A percentile compares a stretch with the other conserved stretches of the same genome.
These are phyloP conservation scores for Acleris laterana DNA, from an alignment of 2,888 invertebrate genomes.

Conservation along the genomic window DNA sequence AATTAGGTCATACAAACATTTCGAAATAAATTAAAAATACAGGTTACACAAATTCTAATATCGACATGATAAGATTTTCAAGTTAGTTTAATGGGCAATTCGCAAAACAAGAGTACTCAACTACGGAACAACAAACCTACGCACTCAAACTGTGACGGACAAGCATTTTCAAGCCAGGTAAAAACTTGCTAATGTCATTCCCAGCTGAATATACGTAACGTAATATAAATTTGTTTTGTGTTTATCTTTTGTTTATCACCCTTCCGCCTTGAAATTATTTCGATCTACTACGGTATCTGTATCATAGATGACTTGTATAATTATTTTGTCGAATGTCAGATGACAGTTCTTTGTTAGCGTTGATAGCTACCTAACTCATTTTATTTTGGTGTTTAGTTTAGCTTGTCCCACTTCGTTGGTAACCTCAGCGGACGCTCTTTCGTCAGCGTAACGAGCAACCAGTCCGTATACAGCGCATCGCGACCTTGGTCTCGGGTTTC, in stretches of 20 bases:
- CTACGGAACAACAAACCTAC: slow-evolving; percentile 62
- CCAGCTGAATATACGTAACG: slow-evolving; percentile 79
- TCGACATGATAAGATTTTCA: slow-evolving; percentile 45
- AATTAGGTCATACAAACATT: slow-evolving; percentile 42
- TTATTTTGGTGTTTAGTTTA: slow-evolving; percentile 77
- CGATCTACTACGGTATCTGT: slow-evolving; percentile 20
- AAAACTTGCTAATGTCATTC: slow-evolving; percentile 83
- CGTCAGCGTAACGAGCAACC: slow-evolving; percentile 84
- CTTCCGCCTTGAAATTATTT: slow-evolving; percentile 15
- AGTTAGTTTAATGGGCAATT: slow-evolving; percentile 78
- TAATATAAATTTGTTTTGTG: slow-evolving; percentile 32
- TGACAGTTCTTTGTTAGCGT: slow-evolving; percentile 56
- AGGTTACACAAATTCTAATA: slow-evolving; percentile 35
- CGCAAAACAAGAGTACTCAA: slow-evolving; percentile 66
- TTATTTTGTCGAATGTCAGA: slow-evolving; percentile 30
- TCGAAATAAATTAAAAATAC: slow-evolving; percentile 37
- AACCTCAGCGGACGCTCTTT: slow-evolving; percentile 86
- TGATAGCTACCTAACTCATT: slow-evolving; percentile 40
- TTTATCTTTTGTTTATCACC: slow-evolving; percentile 36
- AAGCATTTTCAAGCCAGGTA: slow-evolving; percentile 79
- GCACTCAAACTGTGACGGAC: slow-evolving; percentile 66
- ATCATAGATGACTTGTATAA: slow-evolving; percentile 29
- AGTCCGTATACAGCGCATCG: slow-evolving; percentile 85
- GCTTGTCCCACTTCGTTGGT: slow-evolving; percentile 83
- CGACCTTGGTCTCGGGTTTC: slow-evolving; percentile 88